Conservation (phyloP, 2,797 vertebrate species). For the Chelon labrosus region DNA sequence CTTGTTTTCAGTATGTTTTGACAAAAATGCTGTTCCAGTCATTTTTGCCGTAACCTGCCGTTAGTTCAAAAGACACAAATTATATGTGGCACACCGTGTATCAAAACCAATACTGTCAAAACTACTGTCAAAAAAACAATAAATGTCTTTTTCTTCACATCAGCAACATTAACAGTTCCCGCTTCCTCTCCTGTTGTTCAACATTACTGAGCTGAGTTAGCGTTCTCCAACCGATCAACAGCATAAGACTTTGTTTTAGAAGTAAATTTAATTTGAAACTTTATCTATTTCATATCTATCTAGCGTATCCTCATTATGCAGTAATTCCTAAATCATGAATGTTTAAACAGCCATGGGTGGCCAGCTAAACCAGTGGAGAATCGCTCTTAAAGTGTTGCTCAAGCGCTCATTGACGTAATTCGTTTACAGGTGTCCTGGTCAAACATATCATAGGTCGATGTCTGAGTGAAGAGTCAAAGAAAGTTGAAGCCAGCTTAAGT, state of each 20-base stretch:
- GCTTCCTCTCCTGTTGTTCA: not conserved
- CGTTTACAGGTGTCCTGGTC: too few relatives aligned
- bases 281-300: too few relatives aligned
- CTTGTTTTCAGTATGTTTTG: conserved; percentile 29
- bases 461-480: too few relatives aligned
- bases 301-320: too few relatives aligned
- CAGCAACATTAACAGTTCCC: not conserved
- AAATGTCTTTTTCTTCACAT: conserved; percentile 5
- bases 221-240: not conserved
- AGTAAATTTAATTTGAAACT: not conserved
- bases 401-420: too few relatives aligned
- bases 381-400: too few relatives aligned
- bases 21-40: conserved; percentile 28
- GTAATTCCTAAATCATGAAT: too few relatives aligned
- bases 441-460: too few relatives aligned
- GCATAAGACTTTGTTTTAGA: too few relatives aligned
- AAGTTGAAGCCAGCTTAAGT: too few relatives aligned
- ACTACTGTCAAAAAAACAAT: not conserved
- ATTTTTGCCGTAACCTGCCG: conserved; percentile 20
- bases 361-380: too few relatives aligned
- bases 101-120: conserved; percentile 21
- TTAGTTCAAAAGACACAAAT: conserved; percentile 39
- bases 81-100: conserved; percentile 1
- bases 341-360: too few relatives aligned
- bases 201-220: not conserved